Base-by-base conservation (phyloP, 2,113 vertebrate genomes). In the Podocnemis expansa region DNA sequence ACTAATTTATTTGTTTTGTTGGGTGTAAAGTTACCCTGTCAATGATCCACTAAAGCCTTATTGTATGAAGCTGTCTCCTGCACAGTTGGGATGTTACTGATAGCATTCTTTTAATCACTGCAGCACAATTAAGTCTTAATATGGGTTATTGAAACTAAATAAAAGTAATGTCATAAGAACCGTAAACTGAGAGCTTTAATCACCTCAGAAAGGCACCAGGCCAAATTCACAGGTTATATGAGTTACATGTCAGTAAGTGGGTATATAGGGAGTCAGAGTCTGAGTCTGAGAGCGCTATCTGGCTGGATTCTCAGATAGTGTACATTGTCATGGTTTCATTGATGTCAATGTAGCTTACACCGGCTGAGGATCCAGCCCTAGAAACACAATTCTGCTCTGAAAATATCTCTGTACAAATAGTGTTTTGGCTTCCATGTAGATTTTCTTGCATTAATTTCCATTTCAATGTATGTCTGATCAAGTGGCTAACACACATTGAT, bases 91-190 rank as follows among this genome's bases (percentile, higher is more conserved):
- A 88, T 93, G 75, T 82, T 85, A 49, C 45, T 47, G 41, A 84
- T 91, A 95, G 87, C 56, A n/a, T 91, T 96, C 83, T 94, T n/a
- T 94, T 96, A 96, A 95, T 95, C 93, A 93, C 47, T 79, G 82
- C 88, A 82, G 92, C 82, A 90, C 88, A 96, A 95, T 89, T 82
- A 95, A 90, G 87, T 79, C 63, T 81, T 54, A 88, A 82, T 97
- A 95, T 16, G 55, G 60, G 78, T 91, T 84, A 87, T 70, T 79
- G 91, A 87, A 82, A 89, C 38, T 0, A 93, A 92, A 94, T 96
- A 93, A 94, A 92, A 80, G 73, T 1, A 82, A 82, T 3, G 38
- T 92, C 63, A 3, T 81, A 31, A 75, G 87, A 88, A n/a, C 86
- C 82, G 14, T 4, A 86, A 75, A 52, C 70, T 70, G 93, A 94